phyloP scores from a whole-genome alignment of 1,140 invertebrate species.

The Zaprionus tsacasi region DNA sequence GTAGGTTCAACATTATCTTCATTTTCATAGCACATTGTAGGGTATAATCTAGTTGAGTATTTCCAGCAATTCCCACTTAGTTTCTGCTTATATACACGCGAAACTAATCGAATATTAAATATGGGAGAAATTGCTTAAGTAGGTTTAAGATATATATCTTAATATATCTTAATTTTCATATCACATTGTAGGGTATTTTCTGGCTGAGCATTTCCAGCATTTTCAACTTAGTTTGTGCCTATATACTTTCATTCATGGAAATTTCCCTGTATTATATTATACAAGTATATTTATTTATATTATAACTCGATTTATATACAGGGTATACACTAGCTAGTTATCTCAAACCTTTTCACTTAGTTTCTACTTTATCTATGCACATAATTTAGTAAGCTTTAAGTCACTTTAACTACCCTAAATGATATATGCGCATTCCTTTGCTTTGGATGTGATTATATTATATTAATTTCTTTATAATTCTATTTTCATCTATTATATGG shows the following conservation, averaged over 20 bases:
- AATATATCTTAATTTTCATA: background rate
- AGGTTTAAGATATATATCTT: too few species aligned
- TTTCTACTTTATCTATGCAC: background rate
- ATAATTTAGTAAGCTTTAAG: background rate
- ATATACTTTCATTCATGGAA: background rate
- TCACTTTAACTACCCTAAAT: background rate
- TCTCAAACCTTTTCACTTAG: background rate
- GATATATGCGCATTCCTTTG: slow-evolving; percentile 1
- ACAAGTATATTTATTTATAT: too few species aligned
- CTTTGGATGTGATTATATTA: background rate
- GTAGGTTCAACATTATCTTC: background rate
- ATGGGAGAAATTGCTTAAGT: too few species aligned
- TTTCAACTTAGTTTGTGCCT: background rate
- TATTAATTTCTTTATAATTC: background rate
- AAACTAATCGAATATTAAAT: too few species aligned
- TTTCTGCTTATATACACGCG: background rate
- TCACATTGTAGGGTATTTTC: too few species aligned
- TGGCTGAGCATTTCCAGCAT: background rate
- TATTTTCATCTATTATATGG: background rate
- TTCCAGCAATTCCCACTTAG: background rate
- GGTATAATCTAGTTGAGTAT: background rate
- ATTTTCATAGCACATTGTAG: background rate
- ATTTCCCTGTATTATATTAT: too few species aligned
- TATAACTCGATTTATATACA: background rate
- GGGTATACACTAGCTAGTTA: background rate